Conservation (phyloP, 2,113 vertebrate species). For the Coryphaenoides rupestris region DNA sequence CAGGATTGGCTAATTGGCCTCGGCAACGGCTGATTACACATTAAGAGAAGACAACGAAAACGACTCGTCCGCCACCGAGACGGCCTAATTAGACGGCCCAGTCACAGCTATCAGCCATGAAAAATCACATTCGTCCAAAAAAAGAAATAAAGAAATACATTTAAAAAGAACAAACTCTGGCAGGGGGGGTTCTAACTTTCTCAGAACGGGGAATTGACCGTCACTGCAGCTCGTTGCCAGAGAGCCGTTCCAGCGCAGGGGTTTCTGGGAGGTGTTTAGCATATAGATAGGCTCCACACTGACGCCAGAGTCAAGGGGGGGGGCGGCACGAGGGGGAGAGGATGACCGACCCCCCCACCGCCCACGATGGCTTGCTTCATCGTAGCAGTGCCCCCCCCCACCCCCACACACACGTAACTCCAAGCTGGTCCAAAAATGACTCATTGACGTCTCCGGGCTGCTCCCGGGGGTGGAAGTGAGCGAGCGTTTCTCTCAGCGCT, state of each 20-base stretch:
- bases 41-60: too few species aligned
- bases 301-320: conserved; percentile 20
- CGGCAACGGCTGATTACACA: too few species aligned
- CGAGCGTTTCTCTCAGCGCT: conserved; percentile 34
- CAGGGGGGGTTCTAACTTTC: too few species aligned
- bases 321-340: conserved; percentile 16
- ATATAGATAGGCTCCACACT: conserved; percentile 62
- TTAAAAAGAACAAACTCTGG: too few species aligned
- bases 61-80: too few species aligned
- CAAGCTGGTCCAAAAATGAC: conserved; percentile 34
- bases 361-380: conserved; percentile 32
- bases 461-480: conserved; percentile 30
- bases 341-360: conserved; percentile 5
- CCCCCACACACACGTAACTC: conserved; percentile 18
- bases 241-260: not conserved
- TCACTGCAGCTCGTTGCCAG: too few species aligned
- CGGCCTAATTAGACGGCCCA: too few species aligned
- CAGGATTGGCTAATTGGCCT: too few species aligned
- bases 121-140: too few species aligned
- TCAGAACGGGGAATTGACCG: too few species aligned
- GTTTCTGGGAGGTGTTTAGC: conserved; percentile 56
- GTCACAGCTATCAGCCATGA: too few species aligned
- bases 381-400: conserved; percentile 27
- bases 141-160: too few species aligned
- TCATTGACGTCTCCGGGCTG: conserved; percentile 38